These are phyloP conservation scores for Typhlichthys eigenmanni DNA, from an alignment of 2,797 vertebrate genomes.

Conservation along the genomic window DNA sequence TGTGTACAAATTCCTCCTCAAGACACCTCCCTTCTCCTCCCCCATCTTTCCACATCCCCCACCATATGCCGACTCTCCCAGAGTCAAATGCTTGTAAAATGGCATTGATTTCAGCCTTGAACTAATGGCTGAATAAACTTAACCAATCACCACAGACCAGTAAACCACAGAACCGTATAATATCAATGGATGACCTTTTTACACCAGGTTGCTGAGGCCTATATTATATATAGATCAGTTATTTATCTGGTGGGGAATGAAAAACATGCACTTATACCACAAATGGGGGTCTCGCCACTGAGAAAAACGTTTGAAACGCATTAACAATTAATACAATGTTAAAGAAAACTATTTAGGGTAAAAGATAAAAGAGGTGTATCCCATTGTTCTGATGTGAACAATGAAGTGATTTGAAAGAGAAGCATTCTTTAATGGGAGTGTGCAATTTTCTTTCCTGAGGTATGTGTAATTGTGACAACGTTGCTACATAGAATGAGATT, in stretches of 20 bases:
- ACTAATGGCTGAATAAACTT: constrained; percentile 73
- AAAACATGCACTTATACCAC: too few relatives aligned
- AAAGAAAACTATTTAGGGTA: too few relatives aligned
- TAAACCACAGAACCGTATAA: constrained; percentile 58
- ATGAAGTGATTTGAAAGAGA: too few relatives aligned
- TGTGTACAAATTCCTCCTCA: neutral
- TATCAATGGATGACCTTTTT: constrained; percentile 56
- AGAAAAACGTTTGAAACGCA: too few relatives aligned
- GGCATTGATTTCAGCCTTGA: constrained; percentile 56
- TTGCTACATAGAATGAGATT: too few relatives aligned
- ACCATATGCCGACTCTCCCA: constrained; percentile 19
- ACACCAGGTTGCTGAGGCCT: constrained; percentile 4
- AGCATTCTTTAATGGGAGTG: too few relatives aligned
- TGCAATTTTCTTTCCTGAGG: too few relatives aligned
- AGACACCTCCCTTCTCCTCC: neutral
- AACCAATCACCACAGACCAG: constrained; percentile 58
- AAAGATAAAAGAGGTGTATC: too few relatives aligned
- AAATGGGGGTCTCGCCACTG: too few relatives aligned
- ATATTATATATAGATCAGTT: neutral
- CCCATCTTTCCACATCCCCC: neutral
- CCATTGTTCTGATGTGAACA: too few relatives aligned
- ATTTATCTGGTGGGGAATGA: constrained; percentile 20
- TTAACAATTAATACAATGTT: too few relatives aligned
- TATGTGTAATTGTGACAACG: too few relatives aligned
- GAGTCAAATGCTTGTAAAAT: constrained; percentile 49